phyloP scores from a whole-genome alignment of 2,113 vertebrate genomes.

The Pseudorectes ferrugineus region DNA sequence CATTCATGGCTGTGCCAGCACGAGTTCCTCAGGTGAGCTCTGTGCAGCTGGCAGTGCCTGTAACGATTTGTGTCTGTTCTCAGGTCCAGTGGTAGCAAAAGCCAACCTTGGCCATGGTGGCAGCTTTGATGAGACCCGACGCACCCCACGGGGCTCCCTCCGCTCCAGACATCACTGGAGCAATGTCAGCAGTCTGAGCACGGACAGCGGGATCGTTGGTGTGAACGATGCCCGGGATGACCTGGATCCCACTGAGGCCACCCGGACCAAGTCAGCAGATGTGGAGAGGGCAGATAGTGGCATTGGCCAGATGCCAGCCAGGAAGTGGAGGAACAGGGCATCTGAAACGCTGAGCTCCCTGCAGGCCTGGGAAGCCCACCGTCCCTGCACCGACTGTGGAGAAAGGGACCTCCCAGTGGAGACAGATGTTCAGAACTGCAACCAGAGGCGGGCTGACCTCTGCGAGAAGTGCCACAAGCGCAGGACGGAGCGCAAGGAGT shows the following conservation, averaged over 20 bases:
- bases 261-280: constrained; percentile 65
- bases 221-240: constrained; percentile 74
- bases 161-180: constrained; percentile 84
- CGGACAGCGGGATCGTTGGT: constrained; percentile 86
- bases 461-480: constrained; percentile 84
- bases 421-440: constrained; percentile 64
- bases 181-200: constrained; percentile 87
- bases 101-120: constrained; percentile 70
- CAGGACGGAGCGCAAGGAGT: constrained; percentile 86
- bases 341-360: constrained; percentile 67
- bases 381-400: constrained; percentile 86
- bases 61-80: neutral
- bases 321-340: constrained; percentile 80
- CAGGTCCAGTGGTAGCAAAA: constrained; percentile 64
- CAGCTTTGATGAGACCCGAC: constrained; percentile 68
- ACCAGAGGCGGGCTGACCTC: constrained; percentile 73
- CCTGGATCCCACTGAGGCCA: constrained; percentile 69
- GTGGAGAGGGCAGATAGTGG: constrained; percentile 86
- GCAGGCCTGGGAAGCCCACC: constrained; percentile 80
- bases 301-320: constrained; percentile 80
- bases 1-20: neutral
- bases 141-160: neutral
- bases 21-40: neutral
- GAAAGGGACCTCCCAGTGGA: constrained; percentile 69
- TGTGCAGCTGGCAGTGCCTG: neutral